These are phyloP conservation scores for Lasioglossum marginatum DNA, from an alignment of 2,888 invertebrate genomes.

Conservation along the genomic window DNA sequence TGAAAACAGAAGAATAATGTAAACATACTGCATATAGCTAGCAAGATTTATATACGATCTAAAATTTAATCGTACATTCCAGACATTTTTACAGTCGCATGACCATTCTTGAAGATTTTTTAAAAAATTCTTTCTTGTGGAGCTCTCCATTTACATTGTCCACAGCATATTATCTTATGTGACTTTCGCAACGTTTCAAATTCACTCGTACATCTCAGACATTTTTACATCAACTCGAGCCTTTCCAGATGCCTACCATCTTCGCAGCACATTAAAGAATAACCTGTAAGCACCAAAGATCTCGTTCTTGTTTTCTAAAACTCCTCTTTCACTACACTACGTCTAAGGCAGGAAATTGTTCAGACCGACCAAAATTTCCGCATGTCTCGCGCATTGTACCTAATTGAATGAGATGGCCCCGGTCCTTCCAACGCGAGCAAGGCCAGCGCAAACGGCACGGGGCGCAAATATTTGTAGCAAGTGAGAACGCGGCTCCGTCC, in stretches of 20 bases:
- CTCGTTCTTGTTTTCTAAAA: background rate
- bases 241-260: background rate
- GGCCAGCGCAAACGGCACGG: background rate
- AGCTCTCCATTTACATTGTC: too few relatives aligned
- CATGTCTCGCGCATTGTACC: background rate
- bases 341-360: background rate
- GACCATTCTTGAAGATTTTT: too few relatives aligned
- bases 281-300: background rate
- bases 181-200: too few relatives aligned
- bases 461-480: background rate
- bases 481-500: background rate
- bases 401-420: background rate
- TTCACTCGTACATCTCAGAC: background rate
- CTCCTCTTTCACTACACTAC: background rate
- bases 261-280: too few relatives aligned
- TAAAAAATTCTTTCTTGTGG: too few relatives aligned
- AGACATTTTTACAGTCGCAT: too few relatives aligned
- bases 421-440: background rate
- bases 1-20: background rate
- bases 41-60: too few relatives aligned
- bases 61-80: too few relatives aligned
- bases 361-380: background rate
- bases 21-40: too few relatives aligned
- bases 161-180: too few relatives aligned
- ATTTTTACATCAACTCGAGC: background rate